Base-by-base conservation (phyloP, 2,888 invertebrate species). In the Noctua janthina region DNA sequence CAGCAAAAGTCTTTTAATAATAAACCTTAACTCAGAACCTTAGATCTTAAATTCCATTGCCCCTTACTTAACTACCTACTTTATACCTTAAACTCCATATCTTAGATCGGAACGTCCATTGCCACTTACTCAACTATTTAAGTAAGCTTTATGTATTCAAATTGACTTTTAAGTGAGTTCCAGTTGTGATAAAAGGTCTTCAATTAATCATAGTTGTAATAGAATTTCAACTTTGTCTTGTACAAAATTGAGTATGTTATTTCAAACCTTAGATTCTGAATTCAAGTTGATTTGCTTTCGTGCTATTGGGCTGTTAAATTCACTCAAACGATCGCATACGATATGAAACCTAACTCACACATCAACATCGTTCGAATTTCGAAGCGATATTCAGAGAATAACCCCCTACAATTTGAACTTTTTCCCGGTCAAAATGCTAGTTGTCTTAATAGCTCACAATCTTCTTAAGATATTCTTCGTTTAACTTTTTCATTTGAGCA, bases 1-100 rank as follows among this genome's bases (percentile, higher is more conserved):
- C 91, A 91, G 87, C 91, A 90, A 90, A 87, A 85, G 56, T 29
- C 51, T 29, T 43, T 54, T 15, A 13, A 4, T 8, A 62, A 13
- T n/a, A 13, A 17, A 68, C 46, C 39, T 67, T 39, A 2, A 43
- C 0, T 67, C 67, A 67, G 67, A 67, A 67, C 1, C n/a, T 67
- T 67, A 67, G 23, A 43, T 43, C 66, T 39, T 23, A 6, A 11
- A 66, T 66, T 66, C 13, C 43, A 43, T 43, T 43, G 67, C 23
- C 23, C 2, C 6, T 39, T 23, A 20, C 39, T 23, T 11, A 23
- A 13, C 39, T 43, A 43, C 17, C 23, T 6, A 23, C 39, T 39
- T 66, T 39, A 66, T 11, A 66, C 43, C 23, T 23, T 43, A 6
- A 13, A 67, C 23, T 43, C 6, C n/a, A 11, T 2, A 43, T 43